Percentiles rank a stretch among this genome's conserved stretches.
Evolutionary conservation across 2,113 vertebrate species (phyloP).

Genomic region (Melanostigma gelatinosum): DNA sequence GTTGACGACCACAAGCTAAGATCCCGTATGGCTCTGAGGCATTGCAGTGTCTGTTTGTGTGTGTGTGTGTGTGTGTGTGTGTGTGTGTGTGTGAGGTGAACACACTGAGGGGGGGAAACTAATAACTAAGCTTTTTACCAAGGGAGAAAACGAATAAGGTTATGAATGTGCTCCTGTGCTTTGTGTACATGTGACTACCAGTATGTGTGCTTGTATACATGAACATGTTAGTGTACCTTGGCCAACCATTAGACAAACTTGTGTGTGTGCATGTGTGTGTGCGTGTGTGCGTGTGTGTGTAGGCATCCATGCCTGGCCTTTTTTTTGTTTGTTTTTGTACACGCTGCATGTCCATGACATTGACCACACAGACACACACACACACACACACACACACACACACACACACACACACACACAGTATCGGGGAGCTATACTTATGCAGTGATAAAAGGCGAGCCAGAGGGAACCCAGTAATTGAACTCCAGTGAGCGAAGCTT

Average conservation of each 20-base stretch:
- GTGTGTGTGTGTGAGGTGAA: slow-evolving; percentile 5
- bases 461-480: slow-evolving; percentile 76
- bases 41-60: slow-evolving; percentile 17
- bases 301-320: slow-evolving; percentile 20
- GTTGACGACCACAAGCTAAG: slow-evolving; percentile 52
- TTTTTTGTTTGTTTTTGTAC: slow-evolving; percentile 1
- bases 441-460: slow-evolving; percentile 74
- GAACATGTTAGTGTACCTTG: neutral
- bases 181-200: neutral
- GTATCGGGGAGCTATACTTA: slow-evolving; percentile 65
- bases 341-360: slow-evolving; percentile 32
- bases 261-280: neutral
- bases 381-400: slow-evolving; percentile 48
- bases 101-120: neutral
- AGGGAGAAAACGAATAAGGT: slow-evolving; percentile 21
- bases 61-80: slow-evolving; percentile 19
- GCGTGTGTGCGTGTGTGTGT: neutral
- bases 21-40: slow-evolving; percentile 14
- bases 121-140: neutral
- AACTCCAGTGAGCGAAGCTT: slow-evolving; percentile 74
- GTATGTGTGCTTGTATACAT: slow-evolving; percentile 18
- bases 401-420: slow-evolving; percentile 49
- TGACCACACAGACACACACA: slow-evolving; percentile 42
- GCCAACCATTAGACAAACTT: neutral
- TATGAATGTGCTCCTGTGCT: slow-evolving; percentile 12